These are phyloP conservation scores for Drosophila sp. DNA, from an alignment of 1,140 invertebrate species.

Conservation along the genomic window DNA sequence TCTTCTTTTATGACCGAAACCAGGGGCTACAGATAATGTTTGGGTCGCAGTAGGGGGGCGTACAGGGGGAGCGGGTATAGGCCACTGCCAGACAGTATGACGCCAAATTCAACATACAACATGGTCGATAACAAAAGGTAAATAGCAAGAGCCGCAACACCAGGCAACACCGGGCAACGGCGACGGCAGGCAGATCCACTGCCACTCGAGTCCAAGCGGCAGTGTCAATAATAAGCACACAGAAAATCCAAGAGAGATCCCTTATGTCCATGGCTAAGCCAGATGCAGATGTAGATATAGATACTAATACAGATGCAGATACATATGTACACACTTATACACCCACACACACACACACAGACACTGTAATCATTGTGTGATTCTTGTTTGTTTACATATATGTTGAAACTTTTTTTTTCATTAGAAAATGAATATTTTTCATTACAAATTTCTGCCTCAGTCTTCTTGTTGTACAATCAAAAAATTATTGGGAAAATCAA, in stretches of 20 bases:
- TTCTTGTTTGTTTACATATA: slow-evolving; percentile 72
- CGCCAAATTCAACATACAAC: slow-evolving; percentile 75
- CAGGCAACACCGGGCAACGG: slow-evolving; percentile 24
- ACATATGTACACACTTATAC: slow-evolving; percentile 31
- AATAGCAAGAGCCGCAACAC: slow-evolving; percentile 43
- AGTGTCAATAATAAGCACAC: slow-evolving; percentile 60
- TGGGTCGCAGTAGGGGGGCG: slow-evolving; percentile 9
- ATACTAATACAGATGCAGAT: slow-evolving; percentile 43
- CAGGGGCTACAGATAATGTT: slow-evolving; percentile 16
- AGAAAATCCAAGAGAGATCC: slow-evolving; percentile 18
- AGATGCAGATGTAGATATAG: slow-evolving; percentile 52
- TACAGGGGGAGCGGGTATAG: slow-evolving; percentile 28
- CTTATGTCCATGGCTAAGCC: slow-evolving; percentile 36
- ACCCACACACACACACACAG: slow-evolving; percentile 27
- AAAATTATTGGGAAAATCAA: neutral
- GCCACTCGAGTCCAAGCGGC: slow-evolving; percentile 38
- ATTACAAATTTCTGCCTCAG: neutral
- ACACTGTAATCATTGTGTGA: slow-evolving; percentile 68
- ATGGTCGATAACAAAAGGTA: slow-evolving; percentile 74
- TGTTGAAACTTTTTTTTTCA: slow-evolving; percentile 60
- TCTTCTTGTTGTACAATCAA: neutral
- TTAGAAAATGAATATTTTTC: slow-evolving; percentile 45
- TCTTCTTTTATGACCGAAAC: slow-evolving; percentile 65
- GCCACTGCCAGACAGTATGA: slow-evolving; percentile 76
- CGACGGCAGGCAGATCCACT: slow-evolving; percentile 27